Evolutionary conservation across 1,140 invertebrate genomes (phyloP), one percentile per base, ranked within the genome.

Genomic region (Drosophila kanapiae): DNA sequence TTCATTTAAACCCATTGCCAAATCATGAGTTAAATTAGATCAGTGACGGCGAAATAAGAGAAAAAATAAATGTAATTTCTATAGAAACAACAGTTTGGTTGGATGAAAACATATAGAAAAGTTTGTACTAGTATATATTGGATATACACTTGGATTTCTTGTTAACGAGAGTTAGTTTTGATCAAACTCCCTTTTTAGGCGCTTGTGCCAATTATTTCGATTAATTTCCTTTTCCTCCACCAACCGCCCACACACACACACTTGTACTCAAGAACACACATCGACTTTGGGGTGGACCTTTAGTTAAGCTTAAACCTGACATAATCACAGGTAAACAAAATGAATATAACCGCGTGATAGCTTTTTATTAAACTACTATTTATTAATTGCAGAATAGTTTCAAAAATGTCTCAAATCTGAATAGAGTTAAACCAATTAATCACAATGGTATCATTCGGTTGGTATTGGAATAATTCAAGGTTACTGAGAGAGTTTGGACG

Each of bases 191-290:
- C 14, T 33, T 35, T 61, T 62, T 61, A 7, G 18, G 16, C 29
- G 9, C 29, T 64, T 18, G 10, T 35, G 10, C 37, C 23, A 18
- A 18, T 31, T 56, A 57, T 64, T 54, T 11, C 42, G 29, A 64
- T 56, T 76, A 58, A 64, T 65, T 64, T 54, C 35, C 23, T 63
- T 77, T 75, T 51, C 14, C 43, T 35, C 54, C 56, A 51, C 65
- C 37, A 37, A 45, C 29, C 62, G 54, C 81, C 72, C 59, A 78
- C 81, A 80, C 69, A 82, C 38, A 64, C 48, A 71, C 59, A 48
- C 29, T 51, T 23, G 18, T 18, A 49, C 16, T 48, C 43, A 47
- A 31, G 59, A 29, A 49, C 51, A 54, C 42, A 33, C 45, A 40
- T 31, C 8, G 8, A 23, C 35, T 40, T 31, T 53, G 40, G 47